Percentiles rank a stretch among this genome's conserved stretches.
Conservation (phyloP, 2,113 vertebrate genomes). For the Malurus cyaneus region DNA sequence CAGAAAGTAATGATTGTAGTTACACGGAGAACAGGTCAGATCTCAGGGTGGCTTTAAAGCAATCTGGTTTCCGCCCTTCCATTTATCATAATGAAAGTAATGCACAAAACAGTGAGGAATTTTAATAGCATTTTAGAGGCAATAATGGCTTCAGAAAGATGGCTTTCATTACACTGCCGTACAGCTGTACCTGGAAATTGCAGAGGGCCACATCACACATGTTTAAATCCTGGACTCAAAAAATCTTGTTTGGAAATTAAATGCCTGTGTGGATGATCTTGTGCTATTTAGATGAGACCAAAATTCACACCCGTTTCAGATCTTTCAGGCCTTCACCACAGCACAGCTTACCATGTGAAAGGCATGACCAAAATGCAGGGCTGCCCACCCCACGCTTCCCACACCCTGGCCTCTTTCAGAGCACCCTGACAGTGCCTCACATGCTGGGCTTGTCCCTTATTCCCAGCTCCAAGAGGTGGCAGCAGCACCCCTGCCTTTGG, state of each 20-base stretch:
- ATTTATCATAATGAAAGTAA: background rate
- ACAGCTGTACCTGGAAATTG: background rate
- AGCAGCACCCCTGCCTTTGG: background rate
- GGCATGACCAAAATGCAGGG: background rate
- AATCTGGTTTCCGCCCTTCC: background rate
- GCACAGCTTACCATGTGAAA: background rate
- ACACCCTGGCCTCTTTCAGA: fast-evolving
- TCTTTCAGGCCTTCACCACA: background rate
- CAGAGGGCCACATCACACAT: background rate
- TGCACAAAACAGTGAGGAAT: background rate
- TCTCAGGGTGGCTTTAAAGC: background rate
- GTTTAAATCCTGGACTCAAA: background rate
- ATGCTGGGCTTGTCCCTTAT: background rate
- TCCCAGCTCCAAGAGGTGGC: slow-evolving; percentile 37
- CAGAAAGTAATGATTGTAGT: background rate
- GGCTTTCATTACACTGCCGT: background rate
- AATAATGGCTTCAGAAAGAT: background rate
- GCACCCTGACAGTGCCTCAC: background rate
- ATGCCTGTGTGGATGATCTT: background rate
- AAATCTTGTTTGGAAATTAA: background rate
- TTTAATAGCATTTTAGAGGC: slow-evolving; percentile 2
- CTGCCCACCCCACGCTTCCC: fast-evolving
- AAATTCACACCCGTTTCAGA: background rate
- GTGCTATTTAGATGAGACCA: background rate
- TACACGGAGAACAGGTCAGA: background rate